A percentile compares a stretch with the other conserved stretches of the same genome.
These are phyloP conservation scores for Thermophis baileyi DNA, from an alignment of 2,113 vertebrate genomes.

Conservation along the genomic window DNA sequence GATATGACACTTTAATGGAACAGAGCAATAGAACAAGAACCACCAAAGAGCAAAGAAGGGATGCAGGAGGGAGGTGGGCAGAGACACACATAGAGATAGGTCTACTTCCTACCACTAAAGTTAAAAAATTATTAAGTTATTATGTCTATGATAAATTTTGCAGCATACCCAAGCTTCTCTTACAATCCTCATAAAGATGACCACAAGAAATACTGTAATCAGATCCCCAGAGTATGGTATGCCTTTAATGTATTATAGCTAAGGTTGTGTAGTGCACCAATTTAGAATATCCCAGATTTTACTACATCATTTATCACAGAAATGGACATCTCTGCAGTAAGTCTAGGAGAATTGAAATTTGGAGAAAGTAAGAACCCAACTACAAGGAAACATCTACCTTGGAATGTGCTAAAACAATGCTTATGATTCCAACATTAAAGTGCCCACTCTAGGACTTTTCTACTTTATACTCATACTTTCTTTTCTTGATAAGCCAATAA, in stretches of 20 bases:
- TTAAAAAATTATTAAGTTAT: background rate
- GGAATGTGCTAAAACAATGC: constrained; percentile 5
- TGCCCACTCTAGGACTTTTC: background rate
- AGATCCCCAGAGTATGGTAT: background rate
- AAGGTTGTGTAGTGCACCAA: background rate
- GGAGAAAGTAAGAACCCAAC: background rate
- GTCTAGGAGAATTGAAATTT: background rate
- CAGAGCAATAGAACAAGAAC: background rate
- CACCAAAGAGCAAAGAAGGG: background rate
- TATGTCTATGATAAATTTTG: background rate
- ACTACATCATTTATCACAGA: background rate
- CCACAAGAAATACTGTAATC: background rate
- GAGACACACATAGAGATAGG: background rate
- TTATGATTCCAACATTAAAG: background rate
- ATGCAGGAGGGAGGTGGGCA: background rate
- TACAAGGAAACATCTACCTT: background rate
- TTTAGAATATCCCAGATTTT: constrained; percentile 11
- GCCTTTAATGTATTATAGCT: constrained; percentile 1
- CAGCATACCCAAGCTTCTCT: background rate
- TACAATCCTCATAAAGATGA: constrained; percentile 2
- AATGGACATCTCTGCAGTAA: background rate
- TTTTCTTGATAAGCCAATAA: constrained; percentile 13
- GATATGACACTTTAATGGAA: background rate
- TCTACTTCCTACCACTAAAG: background rate
- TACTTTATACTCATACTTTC: background rate